Conservation (phyloP, 1,140 invertebrate genomes). For the Drosophila willistoni region DNA sequence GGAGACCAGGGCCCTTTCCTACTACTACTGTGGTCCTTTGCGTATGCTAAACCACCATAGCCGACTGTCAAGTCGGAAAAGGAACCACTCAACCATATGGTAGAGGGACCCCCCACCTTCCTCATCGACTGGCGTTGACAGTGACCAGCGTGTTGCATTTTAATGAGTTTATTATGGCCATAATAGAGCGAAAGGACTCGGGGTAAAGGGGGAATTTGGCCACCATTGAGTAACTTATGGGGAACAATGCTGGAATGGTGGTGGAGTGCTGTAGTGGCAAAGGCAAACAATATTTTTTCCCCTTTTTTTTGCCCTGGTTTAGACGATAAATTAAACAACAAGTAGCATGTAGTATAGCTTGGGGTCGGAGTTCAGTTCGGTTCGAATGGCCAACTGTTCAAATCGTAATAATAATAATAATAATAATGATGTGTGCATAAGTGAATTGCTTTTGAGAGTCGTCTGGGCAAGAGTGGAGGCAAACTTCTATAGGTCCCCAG, state of each 20-base stretch:
- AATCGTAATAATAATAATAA: slow-evolving; percentile 67
- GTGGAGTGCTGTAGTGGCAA: slow-evolving; percentile 2
- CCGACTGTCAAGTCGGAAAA: slow-evolving; percentile 39
- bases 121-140: slow-evolving; percentile 53
- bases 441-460: slow-evolving; percentile 43
- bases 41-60: slow-evolving; percentile 66
- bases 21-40: slow-evolving; percentile 20
- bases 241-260: not conserved
- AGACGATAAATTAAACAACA: slow-evolving; percentile 73
- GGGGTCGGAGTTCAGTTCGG: slow-evolving; percentile 3
- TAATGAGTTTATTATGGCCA: slow-evolving; percentile 78
- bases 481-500: not conserved
- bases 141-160: slow-evolving; percentile 62
- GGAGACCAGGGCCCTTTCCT: not conserved
- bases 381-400: slow-evolving; percentile 10
- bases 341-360: slow-evolving; percentile 26
- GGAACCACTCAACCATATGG: slow-evolving; percentile 54
- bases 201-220: slow-evolving; percentile 6
- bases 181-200: slow-evolving; percentile 43
- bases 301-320: slow-evolving; percentile 43
- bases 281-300: slow-evolving; percentile 48
- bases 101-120: slow-evolving; percentile 12
- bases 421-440: slow-evolving; percentile 77
- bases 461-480: not conserved
- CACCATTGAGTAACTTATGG: not conserved